A percentile compares a stretch with the other conserved stretches of the same genome.
Conservation (phyloP, 2,113 vertebrate genomes). For the Butorides virescens region DNA sequence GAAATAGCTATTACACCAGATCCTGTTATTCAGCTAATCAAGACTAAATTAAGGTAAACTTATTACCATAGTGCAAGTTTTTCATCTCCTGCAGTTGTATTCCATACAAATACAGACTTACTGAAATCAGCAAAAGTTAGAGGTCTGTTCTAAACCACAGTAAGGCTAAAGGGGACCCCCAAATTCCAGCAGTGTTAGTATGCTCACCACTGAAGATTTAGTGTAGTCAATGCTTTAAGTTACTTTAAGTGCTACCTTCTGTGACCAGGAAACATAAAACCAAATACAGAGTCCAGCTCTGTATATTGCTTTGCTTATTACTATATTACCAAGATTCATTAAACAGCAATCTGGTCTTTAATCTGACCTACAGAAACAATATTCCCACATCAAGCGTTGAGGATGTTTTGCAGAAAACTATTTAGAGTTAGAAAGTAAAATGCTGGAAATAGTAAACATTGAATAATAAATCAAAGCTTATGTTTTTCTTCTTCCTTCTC, state of each 20-base stretch:
- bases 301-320: not conserved
- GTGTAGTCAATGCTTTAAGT: not conserved
- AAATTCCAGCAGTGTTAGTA: not conserved
- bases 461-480: not conserved
- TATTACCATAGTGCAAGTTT: not conserved
- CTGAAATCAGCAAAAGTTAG: not conserved
- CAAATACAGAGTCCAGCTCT: not conserved
- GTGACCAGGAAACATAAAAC: not conserved
- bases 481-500: not conserved
- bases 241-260: not conserved
- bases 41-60: not conserved
- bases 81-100: not conserved
- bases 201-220: not conserved
- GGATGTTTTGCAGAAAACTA: not conserved
- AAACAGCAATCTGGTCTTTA: not conserved
- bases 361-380: not conserved
- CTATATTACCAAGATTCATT: not conserved
- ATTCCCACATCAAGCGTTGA: not conserved
- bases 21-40: not conserved
- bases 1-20: not conserved
- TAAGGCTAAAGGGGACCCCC: not conserved
- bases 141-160: not conserved
- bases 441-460: not conserved
- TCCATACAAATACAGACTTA: not conserved
- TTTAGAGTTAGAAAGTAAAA: not conserved